Conservation (phyloP, 2,113 vertebrate species). For the Sinocyclocheilus rhinocerous region DNA sequence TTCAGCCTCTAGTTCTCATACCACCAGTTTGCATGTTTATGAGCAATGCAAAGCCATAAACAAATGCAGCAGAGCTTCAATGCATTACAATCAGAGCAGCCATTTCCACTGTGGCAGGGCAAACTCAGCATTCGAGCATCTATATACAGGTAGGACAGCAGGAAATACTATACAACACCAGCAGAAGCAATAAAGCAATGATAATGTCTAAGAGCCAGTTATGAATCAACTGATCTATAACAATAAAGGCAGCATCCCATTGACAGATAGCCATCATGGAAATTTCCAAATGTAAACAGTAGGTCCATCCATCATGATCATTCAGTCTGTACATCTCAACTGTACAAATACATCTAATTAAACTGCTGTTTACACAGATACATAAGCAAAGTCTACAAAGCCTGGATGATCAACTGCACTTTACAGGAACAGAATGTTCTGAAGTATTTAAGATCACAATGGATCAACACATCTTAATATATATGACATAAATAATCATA, state of each 20-base stretch:
- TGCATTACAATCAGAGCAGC: conserved; percentile 26
- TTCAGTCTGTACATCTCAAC: conserved; percentile 3
- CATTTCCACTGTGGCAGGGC: not conserved
- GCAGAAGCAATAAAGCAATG: not conserved
- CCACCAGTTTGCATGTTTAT: conserved; percentile 58
- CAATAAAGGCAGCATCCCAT: not conserved
- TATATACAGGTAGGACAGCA: not conserved
- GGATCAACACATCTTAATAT: not conserved
- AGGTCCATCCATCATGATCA: not conserved
- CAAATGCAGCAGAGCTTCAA: conserved; percentile 50
- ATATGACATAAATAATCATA: not conserved
- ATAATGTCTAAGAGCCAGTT: not conserved
- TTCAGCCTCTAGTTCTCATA: conserved; percentile 49
- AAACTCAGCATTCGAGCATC: not conserved
- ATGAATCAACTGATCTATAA: not conserved
- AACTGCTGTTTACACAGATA: conserved; percentile 14
- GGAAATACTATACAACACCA: not conserved
- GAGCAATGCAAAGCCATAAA: conserved; percentile 56
- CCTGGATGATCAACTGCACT: not conserved
- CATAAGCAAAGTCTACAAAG: too few species aligned
- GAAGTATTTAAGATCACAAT: not conserved
- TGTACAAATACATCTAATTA: conserved; percentile 23
- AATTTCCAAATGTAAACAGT: conserved; percentile 4
- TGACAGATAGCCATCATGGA: not conserved
- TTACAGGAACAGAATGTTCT: not conserved